These are phyloP conservation scores for Gasterosteus nipponicus DNA, from an alignment of 2,113 vertebrate species.

Conservation along the genomic window DNA sequence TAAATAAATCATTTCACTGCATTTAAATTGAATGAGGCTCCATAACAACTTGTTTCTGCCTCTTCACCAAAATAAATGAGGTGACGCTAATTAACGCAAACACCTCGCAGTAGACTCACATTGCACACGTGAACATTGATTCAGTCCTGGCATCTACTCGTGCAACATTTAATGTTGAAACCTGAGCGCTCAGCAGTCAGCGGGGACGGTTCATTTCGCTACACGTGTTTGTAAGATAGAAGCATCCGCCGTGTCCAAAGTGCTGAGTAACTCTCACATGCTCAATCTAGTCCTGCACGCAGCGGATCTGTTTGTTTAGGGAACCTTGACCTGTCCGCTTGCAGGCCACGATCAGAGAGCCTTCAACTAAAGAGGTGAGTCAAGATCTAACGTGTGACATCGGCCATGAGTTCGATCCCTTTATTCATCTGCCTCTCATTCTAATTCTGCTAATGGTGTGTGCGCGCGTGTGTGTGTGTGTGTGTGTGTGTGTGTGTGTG, in stretches of 20 bases:
- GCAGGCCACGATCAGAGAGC: background rate
- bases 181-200: too few species aligned
- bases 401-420: too few species aligned
- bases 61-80: background rate
- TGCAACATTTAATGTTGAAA: conserved; percentile 7
- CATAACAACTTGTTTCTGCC: background rate
- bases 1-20: background rate
- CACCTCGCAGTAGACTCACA: background rate
- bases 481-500: background rate
- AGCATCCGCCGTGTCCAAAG: background rate
- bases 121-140: background rate
- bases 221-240: background rate
- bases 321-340: background rate
- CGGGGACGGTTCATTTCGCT: background rate
- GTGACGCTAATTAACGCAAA: background rate
- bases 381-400: background rate
- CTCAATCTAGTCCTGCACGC: background rate
- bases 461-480: too few species aligned
- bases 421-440: too few species aligned
- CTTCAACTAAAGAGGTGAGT: background rate
- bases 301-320: background rate
- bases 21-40: background rate
- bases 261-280: background rate
- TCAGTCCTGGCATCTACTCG: background rate
- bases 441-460: too few species aligned